These are phyloP conservation scores for Trinorchestia longiramus DNA, from an alignment of 1,140 invertebrate genomes.

Conservation along the genomic window DNA sequence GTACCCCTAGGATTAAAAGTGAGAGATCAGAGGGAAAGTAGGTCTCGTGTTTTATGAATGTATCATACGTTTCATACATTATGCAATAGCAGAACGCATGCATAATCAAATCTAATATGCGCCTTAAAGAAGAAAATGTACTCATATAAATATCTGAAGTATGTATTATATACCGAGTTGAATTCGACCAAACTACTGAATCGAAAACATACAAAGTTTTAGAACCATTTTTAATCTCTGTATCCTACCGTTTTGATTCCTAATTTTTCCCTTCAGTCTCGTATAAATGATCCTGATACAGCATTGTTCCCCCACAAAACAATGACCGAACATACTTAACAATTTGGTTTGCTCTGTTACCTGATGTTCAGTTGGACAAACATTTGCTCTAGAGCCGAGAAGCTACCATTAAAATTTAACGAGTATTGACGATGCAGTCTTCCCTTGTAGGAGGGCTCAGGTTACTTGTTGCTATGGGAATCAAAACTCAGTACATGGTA, in stretches of 20 bases:
- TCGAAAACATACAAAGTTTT: background rate
- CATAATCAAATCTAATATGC: too few species aligned
- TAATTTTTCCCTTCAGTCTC: background rate
- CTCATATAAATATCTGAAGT: too few species aligned
- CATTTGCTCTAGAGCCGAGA: background rate
- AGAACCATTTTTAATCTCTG: background rate
- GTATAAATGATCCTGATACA: background rate
- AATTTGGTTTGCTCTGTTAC: background rate
- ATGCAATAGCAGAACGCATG: too few species aligned
- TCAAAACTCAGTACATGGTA: background rate
- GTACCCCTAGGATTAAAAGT: too few species aligned
- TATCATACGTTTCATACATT: too few species aligned
- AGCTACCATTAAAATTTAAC: background rate
- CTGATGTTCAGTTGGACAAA: background rate
- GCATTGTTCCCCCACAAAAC: background rate
- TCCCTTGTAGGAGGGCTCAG: background rate
- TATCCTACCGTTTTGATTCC: background rate
- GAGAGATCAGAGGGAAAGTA: too few species aligned
- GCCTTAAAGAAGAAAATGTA: too few species aligned
- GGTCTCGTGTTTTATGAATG: too few species aligned
- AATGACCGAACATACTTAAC: background rate
- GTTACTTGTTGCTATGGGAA: background rate
- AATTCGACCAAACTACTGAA: too few species aligned
- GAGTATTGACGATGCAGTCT: background rate
- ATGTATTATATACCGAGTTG: too few species aligned